phyloP scores from a whole-genome alignment of 1,140 invertebrate genomes.

The Drosophila santomea region DNA sequence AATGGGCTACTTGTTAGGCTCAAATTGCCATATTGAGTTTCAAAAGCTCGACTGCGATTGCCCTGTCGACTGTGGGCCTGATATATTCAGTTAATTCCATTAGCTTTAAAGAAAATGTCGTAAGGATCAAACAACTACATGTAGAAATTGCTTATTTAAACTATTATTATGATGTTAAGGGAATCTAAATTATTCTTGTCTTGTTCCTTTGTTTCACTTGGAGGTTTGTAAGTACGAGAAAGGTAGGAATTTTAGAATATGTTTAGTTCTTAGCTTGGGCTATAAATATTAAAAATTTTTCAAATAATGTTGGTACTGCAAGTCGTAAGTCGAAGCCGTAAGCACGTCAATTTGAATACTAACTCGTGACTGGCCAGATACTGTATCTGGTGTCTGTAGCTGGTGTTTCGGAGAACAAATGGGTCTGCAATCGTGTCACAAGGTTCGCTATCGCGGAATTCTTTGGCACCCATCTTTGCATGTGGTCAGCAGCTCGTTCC shows the following conservation, averaged over 20 bases:
- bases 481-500: conserved; percentile 24
- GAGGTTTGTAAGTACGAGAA: too few species aligned
- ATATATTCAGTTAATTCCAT: conserved; percentile 11
- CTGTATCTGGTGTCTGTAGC: conserved; percentile 35
- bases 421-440: conserved; percentile 44
- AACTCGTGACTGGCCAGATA: conserved; percentile 32
- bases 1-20: conserved; percentile 3
- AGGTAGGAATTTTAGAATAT: too few species aligned
- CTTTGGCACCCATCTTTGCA: conserved; percentile 22
- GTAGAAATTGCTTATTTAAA: too few species aligned
- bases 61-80: background rate
- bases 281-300: too few species aligned
- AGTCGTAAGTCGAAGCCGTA: too few species aligned
- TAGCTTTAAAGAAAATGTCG: background rate
- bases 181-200: too few species aligned
- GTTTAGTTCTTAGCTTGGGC: too few species aligned
- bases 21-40: background rate
- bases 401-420: conserved; percentile 34
- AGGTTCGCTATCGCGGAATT: conserved; percentile 49
- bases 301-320: too few species aligned
- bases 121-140: conserved; percentile 1
- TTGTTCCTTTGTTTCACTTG: too few species aligned
- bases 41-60: background rate
- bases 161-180: too few species aligned
- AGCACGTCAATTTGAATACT: conserved; percentile 3